These are phyloP conservation scores for Schizopygopsis malacanthus DNA, from an alignment of 2,797 vertebrate genomes.

Conservation along the genomic window DNA sequence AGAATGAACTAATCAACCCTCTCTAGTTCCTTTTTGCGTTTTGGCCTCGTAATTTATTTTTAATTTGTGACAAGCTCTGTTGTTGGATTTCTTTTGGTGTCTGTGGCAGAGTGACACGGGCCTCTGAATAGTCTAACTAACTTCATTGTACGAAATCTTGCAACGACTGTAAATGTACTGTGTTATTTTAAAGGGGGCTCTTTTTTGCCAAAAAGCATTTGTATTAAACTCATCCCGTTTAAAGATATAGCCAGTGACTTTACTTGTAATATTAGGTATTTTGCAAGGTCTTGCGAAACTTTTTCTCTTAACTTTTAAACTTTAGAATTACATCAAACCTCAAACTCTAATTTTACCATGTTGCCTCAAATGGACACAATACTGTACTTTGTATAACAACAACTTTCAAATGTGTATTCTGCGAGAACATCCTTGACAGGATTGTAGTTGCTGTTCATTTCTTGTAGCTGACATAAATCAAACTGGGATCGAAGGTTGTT, in stretches of 20 bases:
- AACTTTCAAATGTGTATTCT: background rate
- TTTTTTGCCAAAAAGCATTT: background rate
- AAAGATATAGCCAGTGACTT: background rate
- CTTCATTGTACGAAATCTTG: conserved; percentile 51
- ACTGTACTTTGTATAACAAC: background rate
- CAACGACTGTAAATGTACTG: conserved; percentile 22
- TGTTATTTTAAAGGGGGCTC: background rate
- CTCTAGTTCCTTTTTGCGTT: background rate
- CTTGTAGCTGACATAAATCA: conserved; percentile 28
- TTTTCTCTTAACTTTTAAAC: background rate
- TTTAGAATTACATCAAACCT: background rate
- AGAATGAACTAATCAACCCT: background rate
- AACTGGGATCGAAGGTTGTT: conserved; percentile 38
- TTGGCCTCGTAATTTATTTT: background rate
- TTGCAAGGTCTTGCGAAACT: background rate
- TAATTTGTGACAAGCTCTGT: conserved; percentile 42
- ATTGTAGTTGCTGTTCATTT: background rate
- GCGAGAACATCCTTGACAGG: background rate
- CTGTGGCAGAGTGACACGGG: conserved; percentile 42
- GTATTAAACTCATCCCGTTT: conserved; percentile 3
- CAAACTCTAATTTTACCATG: background rate
- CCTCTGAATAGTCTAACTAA: conserved; percentile 54
- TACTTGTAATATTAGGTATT: background rate
- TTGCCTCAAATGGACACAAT: background rate
- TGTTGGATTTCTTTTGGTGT: conserved; percentile 51